Evolutionary conservation across 2,113 vertebrate species (phyloP).

Genomic region (Acrocephalus kingi): DNA sequence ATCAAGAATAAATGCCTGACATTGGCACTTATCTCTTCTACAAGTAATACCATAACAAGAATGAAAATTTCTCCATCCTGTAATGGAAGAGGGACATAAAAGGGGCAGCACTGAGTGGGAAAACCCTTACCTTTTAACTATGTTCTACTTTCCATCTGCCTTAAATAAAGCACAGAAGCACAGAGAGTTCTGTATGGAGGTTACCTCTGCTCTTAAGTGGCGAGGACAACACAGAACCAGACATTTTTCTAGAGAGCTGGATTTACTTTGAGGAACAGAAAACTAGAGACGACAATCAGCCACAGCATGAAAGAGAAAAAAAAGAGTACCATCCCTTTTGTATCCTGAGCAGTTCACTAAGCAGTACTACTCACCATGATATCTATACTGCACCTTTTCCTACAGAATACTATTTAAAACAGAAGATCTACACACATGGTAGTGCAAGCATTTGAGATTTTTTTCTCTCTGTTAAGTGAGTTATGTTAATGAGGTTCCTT

Average conservation of each 20-base stretch:
- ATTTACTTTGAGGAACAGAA: constrained; percentile 10
- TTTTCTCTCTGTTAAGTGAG: not conserved
- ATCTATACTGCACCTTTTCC: not conserved
- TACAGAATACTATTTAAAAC: not conserved
- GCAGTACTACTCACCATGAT: not conserved
- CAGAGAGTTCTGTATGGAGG: not conserved
- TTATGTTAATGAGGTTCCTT: not conserved
- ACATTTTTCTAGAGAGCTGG: not conserved
- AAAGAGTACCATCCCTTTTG: not conserved
- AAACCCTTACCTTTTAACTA: not conserved
- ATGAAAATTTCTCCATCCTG: not conserved
- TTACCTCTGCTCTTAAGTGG: not conserved
- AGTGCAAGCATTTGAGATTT: not conserved
- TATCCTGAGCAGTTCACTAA: not conserved
- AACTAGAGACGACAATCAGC: not conserved
- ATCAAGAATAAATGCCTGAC: not conserved
- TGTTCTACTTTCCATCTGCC: not conserved
- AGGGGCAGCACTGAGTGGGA: not conserved
- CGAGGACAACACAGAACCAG: not conserved
- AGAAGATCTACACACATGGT: not conserved
- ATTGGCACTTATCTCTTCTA: not conserved
- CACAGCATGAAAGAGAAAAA: not conserved
- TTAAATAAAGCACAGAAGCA: not conserved
- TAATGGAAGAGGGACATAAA: not conserved
- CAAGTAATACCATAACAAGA: not conserved